phyloP scores from a whole-genome alignment of 1,140 invertebrate genomes.

The Calliphora vicina region DNA sequence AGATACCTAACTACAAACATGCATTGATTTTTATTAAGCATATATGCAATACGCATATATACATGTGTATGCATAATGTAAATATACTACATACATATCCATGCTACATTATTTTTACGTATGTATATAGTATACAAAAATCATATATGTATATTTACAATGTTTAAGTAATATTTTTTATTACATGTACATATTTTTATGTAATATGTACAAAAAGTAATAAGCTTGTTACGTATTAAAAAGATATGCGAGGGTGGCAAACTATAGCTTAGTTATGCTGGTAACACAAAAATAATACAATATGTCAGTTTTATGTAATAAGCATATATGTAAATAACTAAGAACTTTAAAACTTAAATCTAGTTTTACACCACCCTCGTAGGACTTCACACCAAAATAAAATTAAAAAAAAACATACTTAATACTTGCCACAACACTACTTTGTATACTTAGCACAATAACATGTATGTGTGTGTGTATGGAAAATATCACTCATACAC shows the following conservation, averaged over 20 bases:
- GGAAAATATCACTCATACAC: background rate
- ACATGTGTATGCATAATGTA: no score
- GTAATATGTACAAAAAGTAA: no score
- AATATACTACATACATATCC: background rate
- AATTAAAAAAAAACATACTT: background rate
- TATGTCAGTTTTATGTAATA: no score
- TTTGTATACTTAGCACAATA: background rate
- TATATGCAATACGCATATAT: background rate
- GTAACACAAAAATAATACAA: no score
- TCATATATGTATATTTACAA: background rate
- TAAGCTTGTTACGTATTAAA: no score
- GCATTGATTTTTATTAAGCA: background rate
- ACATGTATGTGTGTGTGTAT: background rate
- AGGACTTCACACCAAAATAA: background rate
- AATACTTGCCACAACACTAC: constrained; percentile 3
- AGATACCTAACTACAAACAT: background rate
- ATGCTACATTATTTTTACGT: background rate
- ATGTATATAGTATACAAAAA: background rate
- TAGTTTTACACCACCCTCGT: background rate
- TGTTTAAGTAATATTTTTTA: background rate
- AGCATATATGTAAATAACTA: no score
- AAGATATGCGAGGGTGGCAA: no score
- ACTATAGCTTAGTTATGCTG: no score
- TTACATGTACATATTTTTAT: background rate
- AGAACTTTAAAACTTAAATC: no score